Evolutionary conservation across 2,113 vertebrate genomes (phyloP), one percentile per base, ranked within the genome.

Genomic region (Barnardius zonarius): DNA sequence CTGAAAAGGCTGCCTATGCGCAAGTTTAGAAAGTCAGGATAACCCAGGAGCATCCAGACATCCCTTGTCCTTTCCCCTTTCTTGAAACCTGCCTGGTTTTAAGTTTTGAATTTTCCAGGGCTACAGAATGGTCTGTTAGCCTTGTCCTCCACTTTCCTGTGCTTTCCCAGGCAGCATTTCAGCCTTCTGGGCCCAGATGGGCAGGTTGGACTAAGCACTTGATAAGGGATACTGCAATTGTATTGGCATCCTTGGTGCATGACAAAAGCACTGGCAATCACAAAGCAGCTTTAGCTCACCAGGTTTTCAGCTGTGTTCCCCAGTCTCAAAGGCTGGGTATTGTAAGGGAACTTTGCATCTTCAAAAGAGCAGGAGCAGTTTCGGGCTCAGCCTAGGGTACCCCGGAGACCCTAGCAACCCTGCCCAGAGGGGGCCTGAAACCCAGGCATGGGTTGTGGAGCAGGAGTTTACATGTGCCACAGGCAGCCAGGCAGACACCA

Each of bases 211-310:
- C 81, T 81, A 10, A 92, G 69, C 27, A 7, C 83, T 93, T 31
- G 37, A 70, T 81, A 86, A 84, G 83, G 80, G 68, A 78, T 66
- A 82, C 61, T 88, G 51, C 77, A 89, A 44, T 79, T 89, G 74
- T 76, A 61, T 51, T 82, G 91, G 77, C 67, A 73, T 74, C 69
- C 77, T 68, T 3, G 7, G 44, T 90, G 95, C 93, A 96, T 96
- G 74, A 92, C 96, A 97, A 96, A 96, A 73, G 88, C 91, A 12
- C 41, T 73, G 74, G 81, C n/a, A 10, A 94, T 83, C 70, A 93
- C 89, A 96, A 93, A 96, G 78, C 81, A 54, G 83, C 86, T 93
- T 97, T 86, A 83, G 89, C 93, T 94, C 90, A 68, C 73, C 57
- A 79, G 43, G 52, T 84, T 93, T 91, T 81, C 91, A 93, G 62